Evolutionary conservation across 1,140 invertebrate species (phyloP), one percentile per base, ranked within the genome.

Genomic region (Babylonia areolata): DNA sequence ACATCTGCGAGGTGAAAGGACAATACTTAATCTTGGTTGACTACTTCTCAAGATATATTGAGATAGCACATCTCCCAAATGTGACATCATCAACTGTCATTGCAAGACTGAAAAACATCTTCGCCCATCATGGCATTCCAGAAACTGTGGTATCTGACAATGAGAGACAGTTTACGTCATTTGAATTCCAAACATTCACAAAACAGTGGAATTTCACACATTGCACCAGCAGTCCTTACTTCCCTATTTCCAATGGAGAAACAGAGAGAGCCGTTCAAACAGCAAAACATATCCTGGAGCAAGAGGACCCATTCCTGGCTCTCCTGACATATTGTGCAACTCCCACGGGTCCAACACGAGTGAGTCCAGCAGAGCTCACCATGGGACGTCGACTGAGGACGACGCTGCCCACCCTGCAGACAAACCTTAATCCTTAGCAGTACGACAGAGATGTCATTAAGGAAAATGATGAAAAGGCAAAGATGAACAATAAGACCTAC

Each of bases 81-180:
- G 33, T 84, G 12, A 84, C 87, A 0, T 79, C 78, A 77, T 20
- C n/a, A 6, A 20, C 33, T 40, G 84, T 87, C 2, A 88, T 88
- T 54, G 58, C 12, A 12, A 81, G 85, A 77, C 3, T 89, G 40
- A 87, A 87, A 31, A 82, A 73, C 23, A 92, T 94, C 12, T 95
- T 95, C 90, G 88, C 91, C 6, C 87, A 89, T 54, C 92, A 93
- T 87, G 94, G 94, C 17, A 87, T 95, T 73, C 94, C 94, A 9
- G 81, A 92, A n/a, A 54, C 46, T 3, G 46, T 20, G 2, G 46
- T n/a, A n/a, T n/a, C n/a, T n/a, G n/a, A n/a, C n/a, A n/a, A n/a
- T n/a, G n/a, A n/a, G n/a, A n/a, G n/a, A 3, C 33, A 46, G 39
- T 42, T 35, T 40, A 3, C 80, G 33, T 46, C 80, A 5, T 15